Conservation (phyloP, 2,113 vertebrate species). For the Bubo blakistoni region DNA sequence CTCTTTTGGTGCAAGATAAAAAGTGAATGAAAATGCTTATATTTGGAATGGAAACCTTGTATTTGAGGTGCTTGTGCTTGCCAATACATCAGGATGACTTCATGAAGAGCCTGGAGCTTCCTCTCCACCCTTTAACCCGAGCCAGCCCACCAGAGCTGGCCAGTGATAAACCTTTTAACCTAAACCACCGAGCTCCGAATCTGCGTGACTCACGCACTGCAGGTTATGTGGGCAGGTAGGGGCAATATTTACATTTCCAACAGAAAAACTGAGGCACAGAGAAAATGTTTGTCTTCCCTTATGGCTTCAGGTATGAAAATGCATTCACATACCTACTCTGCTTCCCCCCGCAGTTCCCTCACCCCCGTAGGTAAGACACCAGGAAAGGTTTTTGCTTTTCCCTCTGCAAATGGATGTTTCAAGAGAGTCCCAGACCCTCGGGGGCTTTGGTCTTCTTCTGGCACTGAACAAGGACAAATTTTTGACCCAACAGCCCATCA, state of each 20-base stretch:
- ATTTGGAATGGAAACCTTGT: neutral
- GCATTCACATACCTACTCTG: neutral
- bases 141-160: neutral
- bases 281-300: neutral
- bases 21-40: neutral
- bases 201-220: accelerated
- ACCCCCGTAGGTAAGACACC: neutral
- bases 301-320: neutral
- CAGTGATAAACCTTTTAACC: neutral
- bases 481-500: neutral
- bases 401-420: neutral
- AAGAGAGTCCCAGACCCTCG: neutral
- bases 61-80: neutral
- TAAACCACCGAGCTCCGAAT: accelerated
- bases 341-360: accelerated
- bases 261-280: neutral
- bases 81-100: too few species aligned
- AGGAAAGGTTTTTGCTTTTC: neutral
- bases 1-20: neutral
- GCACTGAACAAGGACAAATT: neutral
- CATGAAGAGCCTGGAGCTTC: neutral
- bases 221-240: neutral
- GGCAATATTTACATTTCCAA: neutral
- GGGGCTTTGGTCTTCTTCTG: neutral
- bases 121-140: neutral